Evolutionary conservation across 37 sponge, comb jelly and placozoan genomes (phyloP), one percentile per base, ranked within the genome.

Genomic region (Ianthella basta): DNA sequence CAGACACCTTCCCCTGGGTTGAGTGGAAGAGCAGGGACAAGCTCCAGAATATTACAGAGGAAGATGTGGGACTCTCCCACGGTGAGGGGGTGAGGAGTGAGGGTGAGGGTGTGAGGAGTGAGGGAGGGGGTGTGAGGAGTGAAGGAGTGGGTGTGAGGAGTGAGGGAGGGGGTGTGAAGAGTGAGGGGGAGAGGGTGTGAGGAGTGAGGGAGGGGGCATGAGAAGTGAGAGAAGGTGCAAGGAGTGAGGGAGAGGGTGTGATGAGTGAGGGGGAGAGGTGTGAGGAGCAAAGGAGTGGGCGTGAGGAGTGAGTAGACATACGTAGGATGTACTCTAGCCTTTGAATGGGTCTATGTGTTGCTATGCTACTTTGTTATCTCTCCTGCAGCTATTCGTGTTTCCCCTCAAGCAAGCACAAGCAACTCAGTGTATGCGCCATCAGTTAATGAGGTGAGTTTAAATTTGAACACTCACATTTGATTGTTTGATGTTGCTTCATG

Each of bases 51-150:
- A 77, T 94, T 59, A 90, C 59, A 56, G 88, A 88, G 55, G 94
- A 94, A 39, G 94, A 94, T 69, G 94, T 94, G 18, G 89, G 91
- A 29, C 88, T 89, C 80, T 83, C 78, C 41, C 94, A 94, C 33
- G 94, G 93, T 93, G 66, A 70, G 75, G 50, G 77, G 38, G 77
- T 35, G 60, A 32, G 75, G 20, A 30, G 54, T 55, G 5, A 1
- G 25, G 59, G 20, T 20, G n/a, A 20, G 36, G 25, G 36, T 20
- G 68, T 19, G 30, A 67, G 30, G 68, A 24, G 68, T 67, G 50
- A n/a, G n/a, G n/a, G n/a, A n/a, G n/a, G n/a, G n/a, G n/a, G n/a
- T n/a, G n/a, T n/a, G n/a, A 16, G n/a, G 68, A 34, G 72, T 34
- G 2, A 30, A 30, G 72, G 34, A 30, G 72, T 19, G 1, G 8